Evolutionary conservation across 1,140 invertebrate species (phyloP).

Genomic region (Archivesica marissinica): DNA sequence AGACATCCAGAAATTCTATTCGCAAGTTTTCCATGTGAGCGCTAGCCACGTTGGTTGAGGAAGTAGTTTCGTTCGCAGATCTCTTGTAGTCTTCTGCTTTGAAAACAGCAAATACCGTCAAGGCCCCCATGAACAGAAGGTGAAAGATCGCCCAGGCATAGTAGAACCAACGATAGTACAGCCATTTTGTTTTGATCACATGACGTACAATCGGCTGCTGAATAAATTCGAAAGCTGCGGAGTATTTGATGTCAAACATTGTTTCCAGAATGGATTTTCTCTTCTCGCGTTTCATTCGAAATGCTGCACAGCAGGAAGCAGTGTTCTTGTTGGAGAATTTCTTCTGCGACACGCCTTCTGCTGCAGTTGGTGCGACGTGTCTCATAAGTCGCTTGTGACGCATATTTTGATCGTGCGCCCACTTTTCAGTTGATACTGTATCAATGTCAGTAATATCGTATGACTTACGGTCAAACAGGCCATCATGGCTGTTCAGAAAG

Average conservation of each 20-base stretch:
- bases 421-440: constrained; percentile 52
- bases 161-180: constrained; percentile 58
- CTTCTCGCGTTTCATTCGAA: constrained; percentile 8
- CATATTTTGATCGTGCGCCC: constrained; percentile 15
- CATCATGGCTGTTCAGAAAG: constrained; percentile 69
- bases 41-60: neutral
- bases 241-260: constrained; percentile 64
- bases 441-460: constrained; percentile 75
- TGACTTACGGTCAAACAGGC: constrained; percentile 68
- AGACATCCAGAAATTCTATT: neutral
- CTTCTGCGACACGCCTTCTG: constrained; percentile 39
- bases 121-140: constrained; percentile 59
- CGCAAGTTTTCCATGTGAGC: neutral
- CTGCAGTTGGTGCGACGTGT: constrained; percentile 50
- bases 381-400: neutral
- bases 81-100: constrained; percentile 43
- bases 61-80: neutral
- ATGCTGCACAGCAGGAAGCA: neutral
- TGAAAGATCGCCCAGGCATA: constrained; percentile 65
- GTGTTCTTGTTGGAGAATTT: constrained; percentile 31
- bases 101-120: constrained; percentile 64
- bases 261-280: constrained; percentile 67
- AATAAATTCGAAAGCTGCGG: constrained; percentile 65
- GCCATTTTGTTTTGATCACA: constrained; percentile 71
- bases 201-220: constrained; percentile 53